Base-by-base conservation (phyloP, 2,888 invertebrate genomes). In the Loripinus fragilis region DNA sequence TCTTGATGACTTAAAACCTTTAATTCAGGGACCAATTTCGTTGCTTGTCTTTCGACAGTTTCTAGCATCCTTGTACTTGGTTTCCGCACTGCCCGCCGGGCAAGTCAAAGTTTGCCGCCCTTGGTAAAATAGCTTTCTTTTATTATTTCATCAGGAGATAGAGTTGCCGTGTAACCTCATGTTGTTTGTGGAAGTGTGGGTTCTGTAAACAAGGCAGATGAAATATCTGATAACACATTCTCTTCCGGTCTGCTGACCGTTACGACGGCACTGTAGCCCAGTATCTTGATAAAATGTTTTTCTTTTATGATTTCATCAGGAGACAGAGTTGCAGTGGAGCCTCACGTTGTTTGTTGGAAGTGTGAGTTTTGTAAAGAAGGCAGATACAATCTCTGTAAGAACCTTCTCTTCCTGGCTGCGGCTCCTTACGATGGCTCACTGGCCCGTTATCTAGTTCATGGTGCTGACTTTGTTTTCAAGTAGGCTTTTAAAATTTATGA, bases 161-260 rank as follows among this genome's bases (percentile, higher is more conserved):
- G 89, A n/a, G 89, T 90, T 1, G 90, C 90, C 5, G 84, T 90
- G 17, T 90, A 90, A 65, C 90, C 90, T 10, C 87, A 86, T 35
- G 82, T 81, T 25, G 87, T 89, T 1, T 90, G 90, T 55, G 69
- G 90, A 73, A 67, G 8, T 90, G 90, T 71, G 79, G 83, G 64
- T 81, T 83, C 52, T 35, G 48, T 48, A 5, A 17, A 23, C 10
- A 48, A 23, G 48, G 48, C 20, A 7, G 48, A 10, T 48, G 20
- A 7, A 48, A 48, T 23, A 7, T 48, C 23, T 48, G 48, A 10
- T 5, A 5, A 17, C 7, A 48, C 20, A 3, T 48, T 17, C 20
- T 48, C 48, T 48, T 42, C 42, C n/a, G n/a, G n/a, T n/a, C n/a
- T n/a, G n/a, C n/a, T n/a, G n/a, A n/a, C n/a, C n/a, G n/a, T n/a